Evolutionary conservation across 2,113 vertebrate genomes (phyloP).

Genomic region (Oryzias curvinotus): DNA sequence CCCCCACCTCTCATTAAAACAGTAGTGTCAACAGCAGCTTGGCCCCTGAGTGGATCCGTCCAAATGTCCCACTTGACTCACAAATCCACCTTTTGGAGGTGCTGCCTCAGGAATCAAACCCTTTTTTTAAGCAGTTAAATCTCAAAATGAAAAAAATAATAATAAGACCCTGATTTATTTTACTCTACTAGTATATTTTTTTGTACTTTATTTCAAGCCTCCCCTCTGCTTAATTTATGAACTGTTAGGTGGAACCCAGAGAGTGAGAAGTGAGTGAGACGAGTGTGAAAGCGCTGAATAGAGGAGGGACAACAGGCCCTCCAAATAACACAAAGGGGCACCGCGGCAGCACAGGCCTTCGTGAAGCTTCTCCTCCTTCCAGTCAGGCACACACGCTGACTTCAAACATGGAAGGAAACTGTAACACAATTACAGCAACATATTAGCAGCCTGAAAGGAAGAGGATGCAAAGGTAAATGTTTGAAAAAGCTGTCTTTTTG

Average conservation of each 20-base stretch:
- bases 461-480: too few relatives aligned
- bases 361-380: constrained; percentile 49
- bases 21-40: constrained; percentile 69
- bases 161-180: constrained; percentile 69
- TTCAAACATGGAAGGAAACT: constrained; percentile 33
- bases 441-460: neutral
- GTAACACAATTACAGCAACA: constrained; percentile 35
- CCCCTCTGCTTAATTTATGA: constrained; percentile 76
- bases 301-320: constrained; percentile 74
- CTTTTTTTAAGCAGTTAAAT: constrained; percentile 22
- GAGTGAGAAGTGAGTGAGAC: constrained; percentile 80
- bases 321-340: constrained; percentile 72
- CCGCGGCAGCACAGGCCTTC: constrained; percentile 64
- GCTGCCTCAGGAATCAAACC: constrained; percentile 1
- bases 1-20: constrained; percentile 75
- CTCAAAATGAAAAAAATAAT: constrained; percentile 19
- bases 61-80: constrained; percentile 41
- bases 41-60: constrained; percentile 61
- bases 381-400: constrained; percentile 58
- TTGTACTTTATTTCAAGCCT: constrained; percentile 32
- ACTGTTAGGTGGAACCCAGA: constrained; percentile 73
- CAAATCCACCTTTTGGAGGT: constrained; percentile 19
- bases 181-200: constrained; percentile 1
- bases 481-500: too few relatives aligned
- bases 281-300: constrained; percentile 79